A percentile compares a stretch with the other conserved stretches of the same genome.
These are phyloP conservation scores for Amblyjoppa fuscipennis DNA, from an alignment of 2,888 invertebrate species.

Conservation along the genomic window DNA sequence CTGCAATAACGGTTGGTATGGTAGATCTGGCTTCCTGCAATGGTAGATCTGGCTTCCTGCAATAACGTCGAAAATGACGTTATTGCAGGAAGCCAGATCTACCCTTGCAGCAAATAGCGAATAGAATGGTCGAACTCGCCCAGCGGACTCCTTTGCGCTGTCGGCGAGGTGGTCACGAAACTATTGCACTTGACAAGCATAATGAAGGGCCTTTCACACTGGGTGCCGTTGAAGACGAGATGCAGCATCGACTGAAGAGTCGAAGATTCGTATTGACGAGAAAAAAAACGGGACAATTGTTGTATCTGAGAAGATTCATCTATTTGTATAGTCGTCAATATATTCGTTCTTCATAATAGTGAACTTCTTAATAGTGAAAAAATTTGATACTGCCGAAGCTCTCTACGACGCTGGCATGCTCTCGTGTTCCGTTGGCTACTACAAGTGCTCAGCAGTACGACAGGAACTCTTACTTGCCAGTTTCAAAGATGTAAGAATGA, in stretches of 20 bases:
- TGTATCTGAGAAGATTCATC: constrained; percentile 16
- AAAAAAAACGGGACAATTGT: constrained; percentile 17
- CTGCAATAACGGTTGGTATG: too few species aligned
- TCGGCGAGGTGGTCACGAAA: too few species aligned
- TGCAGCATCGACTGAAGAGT: constrained; percentile 22
- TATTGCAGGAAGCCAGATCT: constrained; percentile 39
- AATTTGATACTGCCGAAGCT: constrained; percentile 16
- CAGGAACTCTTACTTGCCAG: constrained; percentile 29
- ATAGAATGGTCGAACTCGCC: constrained; percentile 1
- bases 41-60: too few species aligned
- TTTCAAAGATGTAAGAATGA: constrained; percentile 14
- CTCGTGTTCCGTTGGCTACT: constrained; percentile 34
- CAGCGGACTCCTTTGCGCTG: background rate
- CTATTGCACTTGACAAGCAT: background rate
- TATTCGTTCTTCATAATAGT: background rate
- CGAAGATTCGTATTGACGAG: constrained; percentile 17
- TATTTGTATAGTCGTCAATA: constrained; percentile 40
- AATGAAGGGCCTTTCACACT: constrained; percentile 15
- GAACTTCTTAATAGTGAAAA: constrained; percentile 28
- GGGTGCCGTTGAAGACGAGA: background rate
- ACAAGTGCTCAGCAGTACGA: constrained; percentile 21
- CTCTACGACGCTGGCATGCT: constrained; percentile 20
- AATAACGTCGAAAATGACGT: too few species aligned
- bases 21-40: too few species aligned
- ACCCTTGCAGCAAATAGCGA: constrained; percentile 38